Evolutionary conservation across 2,888 invertebrate species (phyloP).

Genomic region (Drosophila pseudotalamancana): DNA sequence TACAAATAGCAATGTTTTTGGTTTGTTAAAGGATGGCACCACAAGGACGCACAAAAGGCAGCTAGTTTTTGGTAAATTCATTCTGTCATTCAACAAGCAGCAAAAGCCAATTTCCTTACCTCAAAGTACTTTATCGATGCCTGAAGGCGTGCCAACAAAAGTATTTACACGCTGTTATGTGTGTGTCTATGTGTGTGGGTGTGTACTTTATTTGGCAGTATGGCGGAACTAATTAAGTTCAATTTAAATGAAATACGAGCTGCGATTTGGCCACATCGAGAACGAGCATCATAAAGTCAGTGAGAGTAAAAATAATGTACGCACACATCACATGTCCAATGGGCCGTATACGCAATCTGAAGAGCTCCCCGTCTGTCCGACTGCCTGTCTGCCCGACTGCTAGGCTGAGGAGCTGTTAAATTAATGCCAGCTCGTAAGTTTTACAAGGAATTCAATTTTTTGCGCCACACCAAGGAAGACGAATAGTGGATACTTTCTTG

Average conservation of each 20-base stretch:
- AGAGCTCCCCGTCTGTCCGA: constrained; percentile 2
- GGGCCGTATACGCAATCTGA: constrained; percentile 74
- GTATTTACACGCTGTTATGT: constrained; percentile 5
- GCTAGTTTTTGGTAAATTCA: constrained; percentile 25
- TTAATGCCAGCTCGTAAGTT: constrained; percentile 82
- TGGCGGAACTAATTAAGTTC: constrained; percentile 77
- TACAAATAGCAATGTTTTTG: constrained; percentile 26
- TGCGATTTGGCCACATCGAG: constrained; percentile 68
- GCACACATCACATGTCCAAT: constrained; percentile 65
- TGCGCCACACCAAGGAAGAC: constrained; percentile 69
- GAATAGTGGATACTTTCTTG: constrained; percentile 64
- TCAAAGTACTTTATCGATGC: constrained; percentile 3
- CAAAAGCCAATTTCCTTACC: constrained; percentile 44
- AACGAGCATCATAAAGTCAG: constrained; percentile 71
- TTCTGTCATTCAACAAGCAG: constrained; percentile 79
- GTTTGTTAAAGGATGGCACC: constrained; percentile 14
- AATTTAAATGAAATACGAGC: constrained; percentile 79
- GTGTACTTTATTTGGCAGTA: constrained; percentile 40
- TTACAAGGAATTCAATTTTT: constrained; percentile 82
- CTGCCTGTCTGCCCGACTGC: too few species aligned
- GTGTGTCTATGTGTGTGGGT: not conserved
- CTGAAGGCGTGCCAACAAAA: not conserved
- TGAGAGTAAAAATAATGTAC: constrained; percentile 49
- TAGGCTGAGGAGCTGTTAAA: constrained; percentile 71
- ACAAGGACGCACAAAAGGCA: not conserved